Evolutionary conservation across 2,113 vertebrate genomes (phyloP).

Genomic region (Struthidea cinerea): DNA sequence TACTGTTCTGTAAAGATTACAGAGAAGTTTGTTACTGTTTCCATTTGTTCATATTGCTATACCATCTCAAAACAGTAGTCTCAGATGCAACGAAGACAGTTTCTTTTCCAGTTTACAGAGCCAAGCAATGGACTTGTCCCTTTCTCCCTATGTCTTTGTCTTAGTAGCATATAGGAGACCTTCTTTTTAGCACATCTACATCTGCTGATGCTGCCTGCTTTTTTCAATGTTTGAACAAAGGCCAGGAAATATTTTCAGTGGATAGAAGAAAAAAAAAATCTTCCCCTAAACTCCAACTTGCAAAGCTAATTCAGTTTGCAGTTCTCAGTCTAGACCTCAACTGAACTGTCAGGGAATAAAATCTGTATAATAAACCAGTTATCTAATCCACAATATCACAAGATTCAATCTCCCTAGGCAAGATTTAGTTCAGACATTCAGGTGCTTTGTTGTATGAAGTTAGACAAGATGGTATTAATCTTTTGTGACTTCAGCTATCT

Average conservation of each 20-base stretch:
- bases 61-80: neutral
- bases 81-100: neutral
- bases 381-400: neutral
- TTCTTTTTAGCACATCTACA: neutral
- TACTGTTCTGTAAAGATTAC: neutral
- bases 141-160: neutral
- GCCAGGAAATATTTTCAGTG: neutral
- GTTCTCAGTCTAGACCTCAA: neutral
- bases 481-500: slow-evolving; percentile 37
- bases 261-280: neutral
- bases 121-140: neutral
- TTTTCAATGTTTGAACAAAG: neutral
- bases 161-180: neutral
- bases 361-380: slow-evolving; percentile 35
- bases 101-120: neutral
- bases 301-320: neutral
- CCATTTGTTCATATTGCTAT: neutral
- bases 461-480: slow-evolving; percentile 41
- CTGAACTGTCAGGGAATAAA: slow-evolving; percentile 11
- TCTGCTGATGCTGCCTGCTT: neutral
- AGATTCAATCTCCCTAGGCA: slow-evolving; percentile 33
- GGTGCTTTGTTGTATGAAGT: slow-evolving; percentile 42
- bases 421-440: slow-evolving; percentile 48
- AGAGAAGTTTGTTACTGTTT: neutral
- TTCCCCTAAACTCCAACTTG: neutral